Conservation (phyloP, 2,113 vertebrate genomes). For the Lathamus discolor region DNA sequence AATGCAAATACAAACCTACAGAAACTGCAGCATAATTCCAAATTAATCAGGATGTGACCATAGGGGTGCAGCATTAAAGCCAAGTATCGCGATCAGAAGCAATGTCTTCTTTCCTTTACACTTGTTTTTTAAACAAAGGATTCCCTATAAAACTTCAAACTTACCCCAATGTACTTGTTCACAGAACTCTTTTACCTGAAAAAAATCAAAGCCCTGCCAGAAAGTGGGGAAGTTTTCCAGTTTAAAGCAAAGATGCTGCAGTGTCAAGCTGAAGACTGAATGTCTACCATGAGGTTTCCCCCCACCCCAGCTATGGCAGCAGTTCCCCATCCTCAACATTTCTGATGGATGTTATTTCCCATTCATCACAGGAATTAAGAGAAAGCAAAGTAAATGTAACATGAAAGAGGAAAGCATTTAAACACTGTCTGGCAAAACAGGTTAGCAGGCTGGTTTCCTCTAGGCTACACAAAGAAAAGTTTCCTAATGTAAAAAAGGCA, state of each 20-base stretch:
- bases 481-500: neutral
- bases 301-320: neutral
- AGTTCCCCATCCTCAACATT: neutral
- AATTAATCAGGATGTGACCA: neutral
- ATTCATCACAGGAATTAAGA: neutral
- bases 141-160: neutral
- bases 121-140: neutral
- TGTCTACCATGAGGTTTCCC: fast-evolving
- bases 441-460: neutral
- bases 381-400: neutral
- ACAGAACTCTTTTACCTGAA: neutral
- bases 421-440: neutral
- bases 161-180: neutral
- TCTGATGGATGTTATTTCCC: neutral
- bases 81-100: fast-evolving
- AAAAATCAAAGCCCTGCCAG: neutral
- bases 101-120: neutral
- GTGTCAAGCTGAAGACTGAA: neutral
- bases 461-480: neutral
- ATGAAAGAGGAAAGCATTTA: neutral
- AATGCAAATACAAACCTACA: neutral
- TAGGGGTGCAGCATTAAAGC: neutral
- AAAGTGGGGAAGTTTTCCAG: neutral
- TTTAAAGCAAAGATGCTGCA: neutral
- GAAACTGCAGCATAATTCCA: neutral